Evolutionary conservation across 1,140 invertebrate genomes (phyloP).

Genomic region (Zaprionus kolodkinae): DNA sequence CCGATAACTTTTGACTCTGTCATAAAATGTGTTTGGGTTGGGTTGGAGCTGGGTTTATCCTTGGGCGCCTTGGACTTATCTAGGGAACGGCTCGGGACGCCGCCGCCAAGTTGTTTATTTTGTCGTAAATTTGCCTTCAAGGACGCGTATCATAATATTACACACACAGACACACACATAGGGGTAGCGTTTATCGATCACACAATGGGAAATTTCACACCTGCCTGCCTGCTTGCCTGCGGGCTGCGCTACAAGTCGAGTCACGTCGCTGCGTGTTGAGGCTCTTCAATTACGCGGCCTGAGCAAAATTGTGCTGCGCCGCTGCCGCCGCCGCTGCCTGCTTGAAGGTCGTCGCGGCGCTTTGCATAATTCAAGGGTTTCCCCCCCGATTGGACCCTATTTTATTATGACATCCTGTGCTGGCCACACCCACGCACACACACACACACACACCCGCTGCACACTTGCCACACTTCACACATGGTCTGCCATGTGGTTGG

Average conservation of each 20-base stretch:
- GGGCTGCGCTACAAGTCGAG: neutral
- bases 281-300: constrained; percentile 4
- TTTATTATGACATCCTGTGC: constrained; percentile 6
- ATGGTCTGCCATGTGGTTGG: constrained; percentile 24
- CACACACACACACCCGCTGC: constrained; percentile 10
- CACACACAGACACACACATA: constrained; percentile 36
- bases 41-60: neutral
- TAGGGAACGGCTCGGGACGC: constrained; percentile 14
- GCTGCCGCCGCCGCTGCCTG: neutral
- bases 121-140: constrained; percentile 76
- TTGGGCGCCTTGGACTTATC: constrained; percentile 47
- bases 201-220: constrained; percentile 80
- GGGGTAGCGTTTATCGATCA: constrained; percentile 65
- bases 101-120: constrained; percentile 71
- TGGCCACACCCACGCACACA: constrained; percentile 21
- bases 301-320: constrained; percentile 1
- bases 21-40: constrained; percentile 45
- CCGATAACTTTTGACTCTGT: constrained; percentile 55
- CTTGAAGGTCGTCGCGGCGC: neutral
- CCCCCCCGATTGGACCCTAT: neutral
- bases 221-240: constrained; percentile 24
- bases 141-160: constrained; percentile 38
- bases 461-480: constrained; percentile 67
- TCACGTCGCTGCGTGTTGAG: constrained; percentile 1
- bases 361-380: constrained; percentile 9